These are phyloP conservation scores for Liopterus haemorrhoidalis DNA, from an alignment of 2,888 invertebrate genomes.

Conservation along the genomic window DNA sequence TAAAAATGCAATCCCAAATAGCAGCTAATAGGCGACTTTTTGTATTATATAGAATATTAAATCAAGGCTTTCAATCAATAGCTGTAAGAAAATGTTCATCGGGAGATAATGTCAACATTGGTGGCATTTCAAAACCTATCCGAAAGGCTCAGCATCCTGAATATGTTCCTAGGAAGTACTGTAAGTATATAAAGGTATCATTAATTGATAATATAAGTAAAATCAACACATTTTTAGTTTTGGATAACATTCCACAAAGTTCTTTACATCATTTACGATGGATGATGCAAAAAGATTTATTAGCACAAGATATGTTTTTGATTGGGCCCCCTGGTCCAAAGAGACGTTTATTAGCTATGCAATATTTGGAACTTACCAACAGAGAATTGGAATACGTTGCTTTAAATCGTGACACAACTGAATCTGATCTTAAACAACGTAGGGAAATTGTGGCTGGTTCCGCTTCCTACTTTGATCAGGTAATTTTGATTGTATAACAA, in stretches of 20 bases:
- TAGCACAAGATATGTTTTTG: conserved; percentile 93
- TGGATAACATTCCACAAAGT: conserved; percentile 61
- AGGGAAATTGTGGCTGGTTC: conserved; percentile 84
- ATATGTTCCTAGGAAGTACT: conserved; percentile 77
- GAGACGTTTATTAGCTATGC: conserved; percentile 76
- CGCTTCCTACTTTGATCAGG: conserved; percentile 90
- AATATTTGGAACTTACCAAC: conserved; percentile 81
- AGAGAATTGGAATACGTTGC: conserved; percentile 91
- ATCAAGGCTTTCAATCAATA: conserved; percentile 31
- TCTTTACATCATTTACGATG: conserved; percentile 78
- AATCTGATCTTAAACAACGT: conserved; percentile 92
- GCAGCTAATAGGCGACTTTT: conserved; percentile 34
- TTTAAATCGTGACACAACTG: conserved; percentile 91
- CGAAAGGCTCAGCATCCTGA: conserved; percentile 62
- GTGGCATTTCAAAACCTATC: conserved; percentile 64
- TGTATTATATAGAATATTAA: conserved; percentile 35
- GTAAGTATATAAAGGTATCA: conserved; percentile 51
- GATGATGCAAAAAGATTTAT: conserved; percentile 91
- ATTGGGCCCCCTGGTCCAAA: conserved; percentile 85
- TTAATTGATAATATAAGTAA: conserved; percentile 15
- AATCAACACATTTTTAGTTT: conserved; percentile 44
- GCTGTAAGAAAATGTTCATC: conserved; percentile 42
- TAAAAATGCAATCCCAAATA: conserved; percentile 33
- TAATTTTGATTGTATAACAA: conserved; percentile 38
- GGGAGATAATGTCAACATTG: conserved; percentile 61